phyloP scores from a whole-genome alignment of 2,888 invertebrate genomes.

The Athalia rosae region DNA sequence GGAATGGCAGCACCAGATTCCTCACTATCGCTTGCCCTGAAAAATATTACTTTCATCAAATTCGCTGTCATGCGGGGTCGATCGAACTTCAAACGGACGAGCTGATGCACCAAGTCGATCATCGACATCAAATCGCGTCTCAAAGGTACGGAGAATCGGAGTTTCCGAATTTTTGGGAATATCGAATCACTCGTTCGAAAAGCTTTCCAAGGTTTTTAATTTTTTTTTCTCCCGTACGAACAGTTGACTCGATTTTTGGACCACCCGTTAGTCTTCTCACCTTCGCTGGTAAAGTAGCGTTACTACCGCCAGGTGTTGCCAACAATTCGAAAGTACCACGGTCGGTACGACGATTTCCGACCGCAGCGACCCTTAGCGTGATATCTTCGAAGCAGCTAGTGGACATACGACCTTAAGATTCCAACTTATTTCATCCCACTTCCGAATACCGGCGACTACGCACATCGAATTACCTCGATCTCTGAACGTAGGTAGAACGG shows the following conservation, averaged over 20 bases:
- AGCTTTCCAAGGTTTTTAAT: no score
- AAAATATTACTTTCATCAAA: neutral
- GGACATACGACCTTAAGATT: neutral
- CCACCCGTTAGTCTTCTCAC: no score
- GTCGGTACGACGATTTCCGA: constrained; percentile 36
- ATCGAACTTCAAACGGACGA: neutral
- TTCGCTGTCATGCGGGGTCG: neutral
- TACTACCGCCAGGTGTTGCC: no score
- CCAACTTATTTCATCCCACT: neutral
- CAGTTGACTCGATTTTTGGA: no score
- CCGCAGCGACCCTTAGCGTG: constrained; percentile 20
- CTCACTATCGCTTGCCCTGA: constrained; percentile 83
- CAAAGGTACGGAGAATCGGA: no score
- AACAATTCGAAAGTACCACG: neutral
- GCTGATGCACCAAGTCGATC: no score
- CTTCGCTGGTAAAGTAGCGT: constrained; percentile 25
- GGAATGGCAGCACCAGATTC: constrained; percentile 84
- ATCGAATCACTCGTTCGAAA: no score
- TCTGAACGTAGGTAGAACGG: no score
- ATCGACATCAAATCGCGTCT: no score
- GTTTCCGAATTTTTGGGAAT: no score
- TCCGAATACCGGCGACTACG: neutral
- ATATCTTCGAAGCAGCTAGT: constrained; percentile 21
- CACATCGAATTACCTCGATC: neutral
- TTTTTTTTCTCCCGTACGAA: no score